Conservation (phyloP, 1,140 invertebrate genomes). For the Drosophila burlai region DNA sequence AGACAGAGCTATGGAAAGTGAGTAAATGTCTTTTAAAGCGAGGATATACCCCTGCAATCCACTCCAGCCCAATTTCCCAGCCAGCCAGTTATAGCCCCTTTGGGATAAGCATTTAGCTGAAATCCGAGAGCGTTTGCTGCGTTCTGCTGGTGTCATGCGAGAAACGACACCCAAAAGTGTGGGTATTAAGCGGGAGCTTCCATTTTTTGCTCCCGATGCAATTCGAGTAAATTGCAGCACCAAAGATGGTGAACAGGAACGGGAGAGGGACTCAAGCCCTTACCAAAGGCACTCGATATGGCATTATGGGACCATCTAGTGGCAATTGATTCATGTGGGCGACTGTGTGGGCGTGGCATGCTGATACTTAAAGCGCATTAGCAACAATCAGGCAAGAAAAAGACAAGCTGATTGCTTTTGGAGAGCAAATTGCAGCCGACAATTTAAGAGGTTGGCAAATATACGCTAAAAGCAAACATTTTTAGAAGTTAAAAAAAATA, state of each 20-base stretch:
- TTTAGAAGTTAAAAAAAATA: background rate
- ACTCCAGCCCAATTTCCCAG: background rate
- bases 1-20: constrained; percentile 6
- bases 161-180: constrained; percentile 74
- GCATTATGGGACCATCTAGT: constrained; percentile 49
- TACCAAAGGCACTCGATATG: constrained; percentile 24
- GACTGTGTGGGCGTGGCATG: constrained; percentile 51
- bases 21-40: constrained; percentile 38
- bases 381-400: constrained; percentile 39
- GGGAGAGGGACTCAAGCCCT: constrained; percentile 23
- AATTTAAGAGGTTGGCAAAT: constrained; percentile 65
- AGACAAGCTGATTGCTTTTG: constrained; percentile 64
- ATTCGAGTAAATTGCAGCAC: constrained; percentile 72
- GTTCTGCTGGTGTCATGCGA: constrained; percentile 56
- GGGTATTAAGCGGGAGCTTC: constrained; percentile 72
- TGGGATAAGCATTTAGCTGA: constrained; percentile 69
- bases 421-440: constrained; percentile 60
- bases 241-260: constrained; percentile 36
- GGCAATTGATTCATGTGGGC: constrained; percentile 73
- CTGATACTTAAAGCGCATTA: constrained; percentile 64
- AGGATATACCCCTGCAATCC: constrained; percentile 13
- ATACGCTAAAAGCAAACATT: constrained; percentile 33
- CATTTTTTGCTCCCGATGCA: constrained; percentile 39
- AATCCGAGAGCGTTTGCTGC: constrained; percentile 59
- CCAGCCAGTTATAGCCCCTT: constrained; percentile 27